Evolutionary conservation across 2,888 invertebrate genomes (phyloP).

Genomic region (Hartigia nigra): DNA sequence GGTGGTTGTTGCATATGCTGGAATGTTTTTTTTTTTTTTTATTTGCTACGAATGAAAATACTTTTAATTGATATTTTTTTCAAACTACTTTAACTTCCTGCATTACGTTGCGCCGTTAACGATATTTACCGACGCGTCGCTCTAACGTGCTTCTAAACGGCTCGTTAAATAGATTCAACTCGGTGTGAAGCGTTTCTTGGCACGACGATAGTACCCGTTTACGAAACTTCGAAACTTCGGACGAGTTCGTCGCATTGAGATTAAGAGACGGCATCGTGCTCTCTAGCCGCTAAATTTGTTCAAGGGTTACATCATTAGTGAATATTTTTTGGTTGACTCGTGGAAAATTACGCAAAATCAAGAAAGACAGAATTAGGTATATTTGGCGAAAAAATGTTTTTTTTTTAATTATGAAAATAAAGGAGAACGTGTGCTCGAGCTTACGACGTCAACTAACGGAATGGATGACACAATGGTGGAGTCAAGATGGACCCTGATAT

Average conservation of each 20-base stretch:
- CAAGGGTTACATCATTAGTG: not conserved
- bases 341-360: not conserved
- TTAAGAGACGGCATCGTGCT: too few relatives aligned
- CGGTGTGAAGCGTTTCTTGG: too few relatives aligned
- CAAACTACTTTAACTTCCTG: not conserved
- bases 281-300: too few relatives aligned
- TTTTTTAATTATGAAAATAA: not conserved
- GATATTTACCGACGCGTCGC: too few relatives aligned
- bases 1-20: not conserved
- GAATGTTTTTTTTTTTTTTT: not conserved
- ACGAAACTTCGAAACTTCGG: too few relatives aligned
- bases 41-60: not conserved
- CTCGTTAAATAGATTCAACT: not conserved
- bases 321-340: not conserved
- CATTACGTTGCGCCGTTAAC: not conserved
- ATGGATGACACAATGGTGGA: not conserved
- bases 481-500: not conserved
- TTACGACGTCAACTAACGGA: not conserved
- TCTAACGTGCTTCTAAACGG: too few relatives aligned
- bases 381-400: not conserved
- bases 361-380: not conserved
- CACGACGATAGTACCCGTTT: too few relatives aligned
- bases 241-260: too few relatives aligned
- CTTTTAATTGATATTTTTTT: not conserved
- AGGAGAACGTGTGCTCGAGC: not conserved